A percentile compares a stretch with the other conserved stretches of the same genome.
These are phyloP conservation scores for Drosophila suzukii DNA, from an alignment of 1,140 invertebrate genomes.

Conservation along the genomic window DNA sequence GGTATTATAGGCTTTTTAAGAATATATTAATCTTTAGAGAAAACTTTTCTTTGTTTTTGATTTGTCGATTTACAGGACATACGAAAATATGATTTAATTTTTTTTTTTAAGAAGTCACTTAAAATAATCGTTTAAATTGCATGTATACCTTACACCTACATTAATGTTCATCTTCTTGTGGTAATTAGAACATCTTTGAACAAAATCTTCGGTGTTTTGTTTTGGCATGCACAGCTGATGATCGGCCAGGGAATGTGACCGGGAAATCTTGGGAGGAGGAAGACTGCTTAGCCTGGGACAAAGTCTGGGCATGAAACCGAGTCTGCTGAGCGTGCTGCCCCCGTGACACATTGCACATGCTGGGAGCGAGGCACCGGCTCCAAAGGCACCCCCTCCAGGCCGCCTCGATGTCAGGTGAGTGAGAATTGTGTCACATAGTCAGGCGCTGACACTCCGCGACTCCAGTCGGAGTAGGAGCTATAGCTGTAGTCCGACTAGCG, in stretches of 20 bases:
- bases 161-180: not conserved
- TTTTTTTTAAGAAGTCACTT: too few relatives aligned
- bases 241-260: constrained; percentile 36
- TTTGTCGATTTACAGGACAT: too few relatives aligned
- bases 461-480: constrained; percentile 32
- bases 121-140: not conserved
- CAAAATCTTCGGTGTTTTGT: constrained; percentile 2
- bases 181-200: not conserved
- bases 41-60: too few relatives aligned
- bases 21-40: too few relatives aligned
- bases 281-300: constrained; percentile 26
- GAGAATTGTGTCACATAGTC: constrained; percentile 83
- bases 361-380: constrained; percentile 31
- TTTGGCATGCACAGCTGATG: constrained; percentile 45
- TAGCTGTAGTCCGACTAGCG: constrained; percentile 48
- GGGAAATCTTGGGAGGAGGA: constrained; percentile 12
- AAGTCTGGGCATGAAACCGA: constrained; percentile 34
- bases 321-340: constrained; percentile 70
- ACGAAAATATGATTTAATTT: too few relatives aligned
- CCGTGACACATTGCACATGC: constrained; percentile 78
- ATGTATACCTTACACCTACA: not conserved
- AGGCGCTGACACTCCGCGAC: constrained; percentile 73
- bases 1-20: too few relatives aligned
- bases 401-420: constrained; percentile 72
- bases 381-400: constrained; percentile 22